Percentiles rank a stretch among this genome's conserved stretches.
Conservation (phyloP, 2,113 vertebrate genomes). For the Acinonyx jubatus region DNA sequence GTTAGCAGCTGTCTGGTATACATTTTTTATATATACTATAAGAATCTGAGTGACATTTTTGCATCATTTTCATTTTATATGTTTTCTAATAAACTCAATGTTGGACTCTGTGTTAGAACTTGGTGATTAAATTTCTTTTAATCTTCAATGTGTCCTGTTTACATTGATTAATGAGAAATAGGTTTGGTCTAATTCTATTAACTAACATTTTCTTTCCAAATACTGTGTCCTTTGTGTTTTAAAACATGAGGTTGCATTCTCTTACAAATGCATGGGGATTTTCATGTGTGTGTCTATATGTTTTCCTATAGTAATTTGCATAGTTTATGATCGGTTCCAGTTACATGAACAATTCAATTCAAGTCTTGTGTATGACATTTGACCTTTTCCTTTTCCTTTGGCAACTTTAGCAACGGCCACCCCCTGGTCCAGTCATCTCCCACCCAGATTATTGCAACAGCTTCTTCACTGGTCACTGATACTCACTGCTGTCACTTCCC, state of each 20-base stretch:
- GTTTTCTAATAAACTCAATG: neutral
- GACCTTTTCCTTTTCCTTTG: neutral
- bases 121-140: neutral
- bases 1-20: neutral
- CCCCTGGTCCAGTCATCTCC: neutral
- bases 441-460: neutral
- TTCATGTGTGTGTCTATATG: neutral
- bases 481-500: neutral
- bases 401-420: neutral
- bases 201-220: neutral
- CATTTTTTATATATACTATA: neutral
- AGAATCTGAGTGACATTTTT: neutral
- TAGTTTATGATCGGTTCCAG: neutral
- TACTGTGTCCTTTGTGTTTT: neutral
- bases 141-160: neutral
- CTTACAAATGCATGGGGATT: neutral
- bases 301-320: neutral
- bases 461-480: neutral
- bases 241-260: neutral
- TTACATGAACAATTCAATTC: neutral
- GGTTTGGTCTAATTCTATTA: neutral
- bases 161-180: neutral
- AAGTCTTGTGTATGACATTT: neutral
- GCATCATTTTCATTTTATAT: neutral
- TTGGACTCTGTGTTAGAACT: neutral